These are phyloP conservation scores for Xanthorhoe spadicearia DNA, from an alignment of 2,888 invertebrate species.

Conservation along the genomic window DNA sequence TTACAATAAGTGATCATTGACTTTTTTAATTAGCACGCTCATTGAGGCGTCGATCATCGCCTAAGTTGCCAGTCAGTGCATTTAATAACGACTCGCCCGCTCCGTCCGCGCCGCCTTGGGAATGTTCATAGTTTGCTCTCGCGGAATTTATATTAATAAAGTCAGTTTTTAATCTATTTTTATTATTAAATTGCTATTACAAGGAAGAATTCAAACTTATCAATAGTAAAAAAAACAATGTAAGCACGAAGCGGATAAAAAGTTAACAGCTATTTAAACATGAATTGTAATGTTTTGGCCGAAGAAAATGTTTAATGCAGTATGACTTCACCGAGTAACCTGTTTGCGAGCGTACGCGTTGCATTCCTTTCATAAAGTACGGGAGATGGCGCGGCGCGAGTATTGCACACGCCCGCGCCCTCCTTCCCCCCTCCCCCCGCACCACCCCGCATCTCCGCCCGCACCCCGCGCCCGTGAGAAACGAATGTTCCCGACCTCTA, in stretches of 20 bases:
- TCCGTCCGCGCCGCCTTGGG: slow-evolving; percentile 49
- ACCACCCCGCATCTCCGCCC: slow-evolving; percentile 43
- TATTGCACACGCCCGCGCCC: slow-evolving; percentile 50
- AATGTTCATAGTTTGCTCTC: slow-evolving; percentile 69
- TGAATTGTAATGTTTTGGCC: slow-evolving; percentile 64
- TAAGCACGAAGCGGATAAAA: slow-evolving; percentile 51
- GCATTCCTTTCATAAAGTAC: slow-evolving; percentile 71
- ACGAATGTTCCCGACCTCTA: slow-evolving; percentile 80
- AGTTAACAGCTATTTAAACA: slow-evolving; percentile 61
- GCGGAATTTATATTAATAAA: slow-evolving; percentile 76
- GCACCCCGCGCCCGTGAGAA: slow-evolving; percentile 72
- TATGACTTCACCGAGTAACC: slow-evolving; percentile 66
- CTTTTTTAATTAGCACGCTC: slow-evolving; percentile 80
- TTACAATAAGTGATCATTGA: slow-evolving; percentile 82
- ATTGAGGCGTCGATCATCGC: slow-evolving; percentile 77
- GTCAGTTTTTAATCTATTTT: slow-evolving; percentile 57
- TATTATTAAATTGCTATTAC: slow-evolving; percentile 44
- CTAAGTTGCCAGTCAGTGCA: slow-evolving; percentile 82
- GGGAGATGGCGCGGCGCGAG: slow-evolving; percentile 51
- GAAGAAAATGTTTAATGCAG: slow-evolving; percentile 55
- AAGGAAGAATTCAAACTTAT: slow-evolving; percentile 45
- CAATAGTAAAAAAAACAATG: slow-evolving; percentile 48
- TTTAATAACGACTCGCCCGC: slow-evolving; percentile 72
- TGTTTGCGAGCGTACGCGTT: slow-evolving; percentile 65
- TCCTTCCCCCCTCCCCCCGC: slow-evolving; percentile 37